phyloP scores from a whole-genome alignment of 2,113 vertebrate species.

The Sphaerodactylus townsendi region DNA sequence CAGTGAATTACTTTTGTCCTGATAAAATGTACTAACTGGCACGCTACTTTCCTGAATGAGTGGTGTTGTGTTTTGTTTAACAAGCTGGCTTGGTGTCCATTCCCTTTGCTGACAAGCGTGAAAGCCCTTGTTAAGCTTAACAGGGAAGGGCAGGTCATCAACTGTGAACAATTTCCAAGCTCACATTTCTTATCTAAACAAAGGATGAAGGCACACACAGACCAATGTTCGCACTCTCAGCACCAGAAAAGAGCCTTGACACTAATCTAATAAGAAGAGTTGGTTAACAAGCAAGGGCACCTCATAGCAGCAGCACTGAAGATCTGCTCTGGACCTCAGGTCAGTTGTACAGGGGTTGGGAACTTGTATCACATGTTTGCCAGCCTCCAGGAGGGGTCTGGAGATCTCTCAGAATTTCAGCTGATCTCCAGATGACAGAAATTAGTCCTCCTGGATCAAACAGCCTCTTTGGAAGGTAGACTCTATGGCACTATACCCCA shows the following conservation, averaged over 20 bases:
- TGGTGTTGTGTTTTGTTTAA: background rate
- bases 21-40: background rate
- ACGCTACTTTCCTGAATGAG: background rate
- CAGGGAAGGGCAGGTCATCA: background rate
- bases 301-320: background rate
- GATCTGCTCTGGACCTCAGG: background rate
- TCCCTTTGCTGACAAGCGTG: background rate
- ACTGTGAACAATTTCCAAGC: slow-evolving; percentile 19
- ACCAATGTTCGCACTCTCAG: background rate
- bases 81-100: background rate
- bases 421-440: too few relatives aligned
- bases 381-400: too few relatives aligned
- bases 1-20: background rate
- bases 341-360: background rate
- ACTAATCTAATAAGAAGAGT: background rate
- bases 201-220: background rate
- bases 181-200: background rate
- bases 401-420: too few relatives aligned
- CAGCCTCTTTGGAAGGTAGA: too few relatives aligned
- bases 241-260: background rate
- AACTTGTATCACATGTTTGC: background rate
- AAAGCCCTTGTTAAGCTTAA: background rate
- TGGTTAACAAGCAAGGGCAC: background rate
- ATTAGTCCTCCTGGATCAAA: too few relatives aligned
- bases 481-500: too few relatives aligned